phyloP scores from a whole-genome alignment of 2,888 invertebrate genomes.

The Netelia melanura region DNA sequence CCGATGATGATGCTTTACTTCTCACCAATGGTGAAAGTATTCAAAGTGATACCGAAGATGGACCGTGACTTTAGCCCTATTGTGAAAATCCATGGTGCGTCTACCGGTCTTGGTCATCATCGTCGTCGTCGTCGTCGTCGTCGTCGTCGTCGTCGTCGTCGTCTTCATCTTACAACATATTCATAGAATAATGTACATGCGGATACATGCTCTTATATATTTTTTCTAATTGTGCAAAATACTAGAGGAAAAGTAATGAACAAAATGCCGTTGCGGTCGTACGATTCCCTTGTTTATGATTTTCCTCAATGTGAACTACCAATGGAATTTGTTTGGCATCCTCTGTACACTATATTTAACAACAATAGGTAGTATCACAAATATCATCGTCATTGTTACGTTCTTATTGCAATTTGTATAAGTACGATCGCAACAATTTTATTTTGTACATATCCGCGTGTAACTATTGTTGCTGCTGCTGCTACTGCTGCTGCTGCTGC shows the following conservation, averaged over 20 bases:
- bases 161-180: not conserved
- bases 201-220: not conserved
- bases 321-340: not conserved
- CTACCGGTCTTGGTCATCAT: not conserved
- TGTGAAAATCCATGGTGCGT: not conserved
- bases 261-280: not conserved
- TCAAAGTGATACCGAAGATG: constrained; percentile 82
- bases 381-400: not conserved
- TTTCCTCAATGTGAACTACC: not conserved
- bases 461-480: not conserved
- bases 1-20: constrained; percentile 90
- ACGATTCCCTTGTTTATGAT: not conserved
- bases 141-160: not conserved
- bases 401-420: not conserved
- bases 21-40: constrained; percentile 88
- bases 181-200: constrained; percentile 33
- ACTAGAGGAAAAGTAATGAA: not conserved
- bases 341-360: not conserved
- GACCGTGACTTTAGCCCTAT: constrained; percentile 27
- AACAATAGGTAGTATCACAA: not conserved
- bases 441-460: not conserved
- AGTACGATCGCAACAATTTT: not conserved
- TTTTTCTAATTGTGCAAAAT: constrained; percentile 32
- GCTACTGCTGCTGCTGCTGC: not conserved
- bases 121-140: not conserved